Percentiles rank a stretch among this genome's conserved stretches.
Conservation (phyloP, 2,797 vertebrate genomes). For the Amphiprion clarkii region DNA sequence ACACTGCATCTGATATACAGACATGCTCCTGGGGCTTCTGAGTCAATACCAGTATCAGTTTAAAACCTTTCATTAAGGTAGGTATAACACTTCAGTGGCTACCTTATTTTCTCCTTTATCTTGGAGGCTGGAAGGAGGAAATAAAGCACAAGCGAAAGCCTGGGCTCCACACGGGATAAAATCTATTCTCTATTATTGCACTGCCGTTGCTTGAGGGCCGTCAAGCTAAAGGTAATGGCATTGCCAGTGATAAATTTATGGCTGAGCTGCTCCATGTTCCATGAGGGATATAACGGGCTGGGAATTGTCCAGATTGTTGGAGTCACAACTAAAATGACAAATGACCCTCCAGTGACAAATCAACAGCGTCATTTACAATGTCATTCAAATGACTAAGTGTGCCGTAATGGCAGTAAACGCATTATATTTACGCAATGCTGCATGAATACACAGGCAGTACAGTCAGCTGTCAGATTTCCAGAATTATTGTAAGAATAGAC, state of each 20-base stretch:
- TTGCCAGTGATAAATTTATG: slow-evolving; percentile 83
- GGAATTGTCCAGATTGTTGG: slow-evolving; percentile 76
- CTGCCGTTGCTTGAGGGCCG: slow-evolving; percentile 81
- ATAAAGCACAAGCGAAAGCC: slow-evolving; percentile 81
- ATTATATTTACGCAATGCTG: slow-evolving; percentile 58
- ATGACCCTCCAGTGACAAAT: slow-evolving; percentile 74
- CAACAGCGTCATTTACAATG: slow-evolving; percentile 72
- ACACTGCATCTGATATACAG: slow-evolving; percentile 59
- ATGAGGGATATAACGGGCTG: slow-evolving; percentile 72
- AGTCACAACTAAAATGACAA: slow-evolving; percentile 79
- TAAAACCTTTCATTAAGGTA: slow-evolving; percentile 77
- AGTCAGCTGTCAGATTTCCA: slow-evolving; percentile 22
- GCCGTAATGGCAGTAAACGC: slow-evolving; percentile 45
- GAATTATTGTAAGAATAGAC: slow-evolving; percentile 15
- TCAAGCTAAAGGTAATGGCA: slow-evolving; percentile 83
- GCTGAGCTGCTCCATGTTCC: slow-evolving; percentile 69
- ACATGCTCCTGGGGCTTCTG: slow-evolving; percentile 49
- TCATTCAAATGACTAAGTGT: slow-evolving; percentile 70
- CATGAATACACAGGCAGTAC: slow-evolving; percentile 3
- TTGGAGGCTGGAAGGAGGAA: slow-evolving; percentile 77
- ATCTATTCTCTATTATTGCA: slow-evolving; percentile 87
- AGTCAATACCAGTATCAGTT: slow-evolving; percentile 74
- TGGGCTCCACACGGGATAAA: slow-evolving; percentile 81
- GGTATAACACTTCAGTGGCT: slow-evolving; percentile 75
- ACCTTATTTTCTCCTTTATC: slow-evolving; percentile 79